Evolutionary conservation across 2,888 invertebrate genomes (phyloP).

Genomic region (Anodontia alba): DNA sequence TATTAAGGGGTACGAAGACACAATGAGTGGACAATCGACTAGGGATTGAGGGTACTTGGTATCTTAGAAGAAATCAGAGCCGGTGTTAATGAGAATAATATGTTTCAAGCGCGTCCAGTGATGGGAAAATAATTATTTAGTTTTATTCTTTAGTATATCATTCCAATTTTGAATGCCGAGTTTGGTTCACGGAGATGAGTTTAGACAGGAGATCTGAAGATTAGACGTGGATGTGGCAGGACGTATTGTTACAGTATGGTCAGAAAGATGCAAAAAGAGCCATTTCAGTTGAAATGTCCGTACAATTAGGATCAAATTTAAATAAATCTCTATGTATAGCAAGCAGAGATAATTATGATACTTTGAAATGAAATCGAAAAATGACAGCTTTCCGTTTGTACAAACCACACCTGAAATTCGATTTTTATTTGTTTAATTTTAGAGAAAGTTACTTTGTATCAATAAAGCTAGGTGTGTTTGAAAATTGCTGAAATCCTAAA

Average conservation of each 20-base stretch:
- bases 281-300: background rate
- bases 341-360: background rate
- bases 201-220: background rate
- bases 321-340: background rate
- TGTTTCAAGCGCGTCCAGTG: background rate
- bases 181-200: background rate
- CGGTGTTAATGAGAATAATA: slow-evolving; percentile 12
- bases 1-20: background rate
- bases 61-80: slow-evolving; percentile 10
- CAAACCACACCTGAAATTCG: too few species aligned
- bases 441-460: too few species aligned
- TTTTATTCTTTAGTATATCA: slow-evolving; percentile 9
- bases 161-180: background rate
- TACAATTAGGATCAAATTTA: background rate
- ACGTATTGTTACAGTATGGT: background rate
- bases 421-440: too few species aligned
- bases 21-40: slow-evolving; percentile 2
- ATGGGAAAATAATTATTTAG: slow-evolving; percentile 15
- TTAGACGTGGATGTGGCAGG: background rate
- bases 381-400: too few species aligned
- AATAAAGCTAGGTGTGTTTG: too few species aligned
- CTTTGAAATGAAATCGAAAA: too few species aligned
- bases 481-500: too few species aligned
- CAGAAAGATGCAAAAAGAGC: background rate
- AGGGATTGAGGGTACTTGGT: background rate